Evolutionary conservation across 2,888 invertebrate genomes (phyloP), one percentile per base, ranked within the genome.

Genomic region (Corbicula japonica): DNA sequence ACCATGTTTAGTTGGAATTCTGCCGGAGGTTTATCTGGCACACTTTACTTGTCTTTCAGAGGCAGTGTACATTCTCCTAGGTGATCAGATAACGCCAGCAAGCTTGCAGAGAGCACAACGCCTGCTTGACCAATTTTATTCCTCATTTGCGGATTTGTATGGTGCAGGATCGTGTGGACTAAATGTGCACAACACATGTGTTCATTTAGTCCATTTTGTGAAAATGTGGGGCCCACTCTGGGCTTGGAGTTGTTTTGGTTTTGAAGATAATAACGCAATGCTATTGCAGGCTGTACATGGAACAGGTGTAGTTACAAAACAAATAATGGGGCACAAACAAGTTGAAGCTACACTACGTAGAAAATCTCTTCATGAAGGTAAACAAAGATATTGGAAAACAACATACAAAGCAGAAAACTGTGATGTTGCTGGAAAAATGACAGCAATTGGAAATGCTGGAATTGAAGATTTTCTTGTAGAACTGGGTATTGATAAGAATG

Each of bases 111-210:
- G 71, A 71, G 71, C 80, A 38, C 32, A 48, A 35, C 10, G 15
- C 32, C 35, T 71, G 38, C 28, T 79, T 3, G 38, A 48, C 15
- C n/a, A 26, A 18, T 80, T 76, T 46, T 74, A 73, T 26, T n/a
- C 58, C 8, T 28, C 62, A 23, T 76, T 70, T 54, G 28, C 41
- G 28, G 28, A 60, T n/a, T 56, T 80, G 35, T 80, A 80, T 62
- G 54, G 46, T 1, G 30, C 58, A 50, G 74, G 70, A 8, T n/a
- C 15, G 10, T 60, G 68, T 63, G 76, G 76, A 50, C 72, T 80
- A 12, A 80, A 80, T 63, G 73, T 80, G 8, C 76, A 76, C 56
- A 80, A 80, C 41, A 65, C 63, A 18, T 54, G 75, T 61, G 56
- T 44, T 23, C 80, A 80, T 68, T 68, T 73, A 15, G 60, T 69